A percentile compares a stretch with the other conserved stretches of the same genome.
These are phyloP conservation scores for Porites divaricata DNA, from an alignment of 92 coral and sea anemone species.

Conservation along the genomic window DNA sequence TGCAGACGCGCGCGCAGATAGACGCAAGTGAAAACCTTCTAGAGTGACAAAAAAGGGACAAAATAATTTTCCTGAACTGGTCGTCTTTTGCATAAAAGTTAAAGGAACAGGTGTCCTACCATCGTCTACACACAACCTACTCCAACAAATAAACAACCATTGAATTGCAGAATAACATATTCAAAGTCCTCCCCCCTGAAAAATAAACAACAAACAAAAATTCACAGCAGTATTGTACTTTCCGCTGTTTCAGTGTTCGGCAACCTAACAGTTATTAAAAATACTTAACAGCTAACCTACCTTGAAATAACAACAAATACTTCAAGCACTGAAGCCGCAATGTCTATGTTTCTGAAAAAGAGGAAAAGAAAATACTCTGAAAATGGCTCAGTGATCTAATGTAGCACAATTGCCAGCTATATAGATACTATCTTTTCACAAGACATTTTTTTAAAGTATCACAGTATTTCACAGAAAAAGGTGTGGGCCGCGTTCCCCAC, in stretches of 20 bases:
- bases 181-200: too few species aligned
- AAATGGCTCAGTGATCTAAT: not conserved
- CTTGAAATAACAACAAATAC: conserved; percentile 72
- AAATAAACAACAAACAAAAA: too few species aligned
- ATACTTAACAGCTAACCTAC: conserved; percentile 22
- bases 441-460: too few species aligned
- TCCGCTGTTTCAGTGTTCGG: not conserved
- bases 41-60: not conserved
- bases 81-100: not conserved
- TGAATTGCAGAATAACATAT: too few species aligned
- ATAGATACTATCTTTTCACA: too few species aligned
- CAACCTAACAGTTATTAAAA: not conserved
- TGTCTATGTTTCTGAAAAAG: conserved; percentile 45
- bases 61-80: not conserved
- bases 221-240: not conserved
- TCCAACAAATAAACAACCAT: too few species aligned
- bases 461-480: too few species aligned
- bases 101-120: too few species aligned
- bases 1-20: conserved; percentile 3
- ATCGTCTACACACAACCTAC: too few species aligned
- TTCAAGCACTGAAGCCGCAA: conserved; percentile 53
- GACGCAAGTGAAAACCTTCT: not conserved
- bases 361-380: not conserved
- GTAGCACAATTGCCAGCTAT: too few species aligned
- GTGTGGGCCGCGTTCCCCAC: too few species aligned